phyloP scores from a whole-genome alignment of 2,888 invertebrate genomes.

The Cephus runcator region DNA sequence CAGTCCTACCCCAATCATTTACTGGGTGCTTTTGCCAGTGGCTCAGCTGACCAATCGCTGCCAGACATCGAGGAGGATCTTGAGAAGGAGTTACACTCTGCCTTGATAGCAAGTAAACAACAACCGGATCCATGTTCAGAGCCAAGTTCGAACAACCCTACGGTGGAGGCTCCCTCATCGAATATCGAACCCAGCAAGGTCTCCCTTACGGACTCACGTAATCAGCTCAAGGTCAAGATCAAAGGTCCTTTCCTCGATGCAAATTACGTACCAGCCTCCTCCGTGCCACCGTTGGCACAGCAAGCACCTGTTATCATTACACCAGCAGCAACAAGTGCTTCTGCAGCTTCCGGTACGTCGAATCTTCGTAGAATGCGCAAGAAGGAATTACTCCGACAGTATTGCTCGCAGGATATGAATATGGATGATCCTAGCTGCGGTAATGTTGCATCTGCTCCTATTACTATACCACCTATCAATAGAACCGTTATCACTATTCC shows the following conservation, averaged over 20 bases:
- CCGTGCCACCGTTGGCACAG: slow-evolving; percentile 70
- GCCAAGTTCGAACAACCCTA: slow-evolving; percentile 35
- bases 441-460: slow-evolving; percentile 70
- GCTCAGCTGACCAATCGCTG: slow-evolving; percentile 76
- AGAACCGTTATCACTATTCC: slow-evolving; percentile 85
- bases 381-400: slow-evolving; percentile 86
- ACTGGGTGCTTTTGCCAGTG: slow-evolving; percentile 75
- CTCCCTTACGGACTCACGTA: slow-evolving; percentile 82
- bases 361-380: slow-evolving; percentile 88
- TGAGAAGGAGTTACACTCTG: slow-evolving; percentile 80
- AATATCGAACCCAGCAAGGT: slow-evolving; percentile 72
- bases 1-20: slow-evolving; percentile 75
- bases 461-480: slow-evolving; percentile 71
- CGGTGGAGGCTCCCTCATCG: slow-evolving; percentile 57
- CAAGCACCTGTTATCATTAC: slow-evolving; percentile 61
- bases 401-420: slow-evolving; percentile 84
- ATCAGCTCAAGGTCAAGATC: slow-evolving; percentile 90
- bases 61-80: slow-evolving; percentile 83
- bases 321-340: slow-evolving; percentile 66
- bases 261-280: slow-evolving; percentile 73
- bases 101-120: slow-evolving; percentile 69
- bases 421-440: slow-evolving; percentile 79
- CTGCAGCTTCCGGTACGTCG: slow-evolving; percentile 73
- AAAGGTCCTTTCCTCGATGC: slow-evolving; percentile 87
- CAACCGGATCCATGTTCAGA: slow-evolving; percentile 40